These are phyloP conservation scores for Chymomyza procnemis DNA, from an alignment of 2,888 invertebrate genomes.

Conservation along the genomic window DNA sequence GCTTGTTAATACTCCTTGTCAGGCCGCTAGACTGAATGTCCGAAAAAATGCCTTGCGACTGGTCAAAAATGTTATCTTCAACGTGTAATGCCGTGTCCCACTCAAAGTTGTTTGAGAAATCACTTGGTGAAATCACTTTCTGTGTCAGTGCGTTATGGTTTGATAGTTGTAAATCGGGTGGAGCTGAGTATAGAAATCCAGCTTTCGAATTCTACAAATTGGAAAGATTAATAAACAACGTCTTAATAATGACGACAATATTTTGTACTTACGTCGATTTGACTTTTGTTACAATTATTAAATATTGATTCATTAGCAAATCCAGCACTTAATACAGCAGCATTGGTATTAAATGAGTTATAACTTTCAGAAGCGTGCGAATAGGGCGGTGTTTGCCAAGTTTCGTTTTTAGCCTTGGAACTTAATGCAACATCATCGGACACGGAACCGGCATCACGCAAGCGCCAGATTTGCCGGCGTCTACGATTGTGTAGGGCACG, in stretches of 20 bases:
- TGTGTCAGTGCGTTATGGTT: not conserved
- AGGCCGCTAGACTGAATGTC: not conserved
- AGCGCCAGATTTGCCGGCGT: not conserved
- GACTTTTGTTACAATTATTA: not conserved
- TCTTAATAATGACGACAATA: not conserved
- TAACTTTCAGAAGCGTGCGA: not conserved
- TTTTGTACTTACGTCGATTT: not conserved
- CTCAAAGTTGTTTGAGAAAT: not conserved
- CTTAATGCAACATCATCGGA: not conserved
- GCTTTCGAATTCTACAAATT: no score
- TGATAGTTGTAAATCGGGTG: not conserved
- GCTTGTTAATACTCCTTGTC: conserved; percentile 12
- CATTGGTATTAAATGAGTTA: conserved; percentile 35
- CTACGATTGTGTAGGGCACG: not conserved
- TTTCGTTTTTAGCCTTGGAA: not conserved
- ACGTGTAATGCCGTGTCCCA: not conserved
- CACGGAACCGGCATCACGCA: not conserved
- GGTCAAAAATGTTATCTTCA: no score
- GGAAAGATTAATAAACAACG: no score
- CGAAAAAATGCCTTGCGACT: no score
- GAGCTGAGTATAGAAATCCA: not conserved
- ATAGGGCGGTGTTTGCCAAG: not conserved
- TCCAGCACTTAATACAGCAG: conserved; percentile 28
- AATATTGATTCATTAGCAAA: not conserved
- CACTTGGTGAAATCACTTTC: not conserved